phyloP scores from a whole-genome alignment of 2,797 vertebrate genomes.

The Halcyon smyrnensis region DNA sequence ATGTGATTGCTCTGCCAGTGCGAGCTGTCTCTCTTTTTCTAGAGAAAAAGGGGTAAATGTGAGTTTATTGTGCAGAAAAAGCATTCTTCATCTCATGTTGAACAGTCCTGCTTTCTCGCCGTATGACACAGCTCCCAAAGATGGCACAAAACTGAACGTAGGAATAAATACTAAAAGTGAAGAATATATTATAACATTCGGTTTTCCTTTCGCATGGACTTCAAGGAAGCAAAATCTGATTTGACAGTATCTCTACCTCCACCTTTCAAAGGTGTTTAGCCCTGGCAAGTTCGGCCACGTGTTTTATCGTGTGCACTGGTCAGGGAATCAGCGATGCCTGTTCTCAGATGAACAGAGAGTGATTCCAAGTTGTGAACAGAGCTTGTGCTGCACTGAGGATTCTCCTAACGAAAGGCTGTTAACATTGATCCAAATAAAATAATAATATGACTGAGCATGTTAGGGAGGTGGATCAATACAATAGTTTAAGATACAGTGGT shows the following conservation, averaged over 20 bases:
- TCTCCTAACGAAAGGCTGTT: slow-evolving; percentile 59
- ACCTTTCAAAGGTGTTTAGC: background rate
- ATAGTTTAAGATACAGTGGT: slow-evolving; percentile 62
- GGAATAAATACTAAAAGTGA: background rate
- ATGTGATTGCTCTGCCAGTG: background rate
- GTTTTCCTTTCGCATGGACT: background rate
- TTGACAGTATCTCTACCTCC: background rate
- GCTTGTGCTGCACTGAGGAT: slow-evolving; percentile 22
- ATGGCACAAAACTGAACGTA: background rate
- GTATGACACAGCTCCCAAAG: background rate
- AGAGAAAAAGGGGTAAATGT: background rate
- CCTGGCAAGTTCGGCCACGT: background rate
- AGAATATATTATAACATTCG: background rate
- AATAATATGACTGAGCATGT: slow-evolving; percentile 64
- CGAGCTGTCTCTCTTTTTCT: background rate
- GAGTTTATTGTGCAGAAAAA: background rate
- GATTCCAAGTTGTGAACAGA: slow-evolving; percentile 35
- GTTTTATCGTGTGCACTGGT: background rate
- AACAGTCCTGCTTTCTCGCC: background rate
- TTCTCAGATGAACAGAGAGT: background rate
- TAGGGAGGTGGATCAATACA: slow-evolving; percentile 58
- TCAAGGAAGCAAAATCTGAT: background rate
- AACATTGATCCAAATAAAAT: slow-evolving; percentile 72
- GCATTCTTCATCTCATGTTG: background rate
- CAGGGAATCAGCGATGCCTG: background rate